Evolutionary conservation across 2,113 vertebrate genomes (phyloP), one percentile per base, ranked within the genome.

Genomic region (Acanthochromis polyacanthus): DNA sequence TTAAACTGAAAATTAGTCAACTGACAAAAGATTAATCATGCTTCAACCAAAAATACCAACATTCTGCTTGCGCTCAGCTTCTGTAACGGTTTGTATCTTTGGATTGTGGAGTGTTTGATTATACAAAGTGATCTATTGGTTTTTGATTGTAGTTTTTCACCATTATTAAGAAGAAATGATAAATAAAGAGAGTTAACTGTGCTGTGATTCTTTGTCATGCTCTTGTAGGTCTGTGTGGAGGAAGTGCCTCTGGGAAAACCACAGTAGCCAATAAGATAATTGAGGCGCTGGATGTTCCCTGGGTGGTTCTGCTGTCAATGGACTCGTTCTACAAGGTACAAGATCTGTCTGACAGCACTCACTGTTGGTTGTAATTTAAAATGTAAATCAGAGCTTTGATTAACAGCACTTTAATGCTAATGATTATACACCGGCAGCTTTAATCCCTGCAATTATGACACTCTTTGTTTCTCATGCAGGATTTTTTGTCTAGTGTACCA

Each of bases 231-330:
- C 88, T 97, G 77, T 97, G 96, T 65, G 96, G 96, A n/a, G 96
- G 96, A 71, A 96, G 96, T 22, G 95, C 96, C 1, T 97, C 96
- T 0, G 96, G 96, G 28, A 97, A 97, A 93, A 97, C 96, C 3
- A 97, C 96, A 0, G 96, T 97, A 23, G 96, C 96, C 59, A 97
- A 96, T 71, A 96, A 95, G 91, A 97, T 97, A 82, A 97, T 97
- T 1, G 96, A 97, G 65, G 96, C 96, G 0, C 90, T 97, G 86
- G 96, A 97, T 11, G 96, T 97, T 66, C 96, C 96, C 23, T 97
- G 96, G 96, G 96, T 97, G 45, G 96, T 97, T 50, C 92, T 97
- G 52, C 96, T 97, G 15, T 97, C 96, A 62, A 97, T 97, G 96
- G 96, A 97, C 76, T 97, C 95, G 14, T 97, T 97, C 89, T 97